phyloP scores from a whole-genome alignment of 2,797 vertebrate genomes.

The Leuciscus waleckii region DNA sequence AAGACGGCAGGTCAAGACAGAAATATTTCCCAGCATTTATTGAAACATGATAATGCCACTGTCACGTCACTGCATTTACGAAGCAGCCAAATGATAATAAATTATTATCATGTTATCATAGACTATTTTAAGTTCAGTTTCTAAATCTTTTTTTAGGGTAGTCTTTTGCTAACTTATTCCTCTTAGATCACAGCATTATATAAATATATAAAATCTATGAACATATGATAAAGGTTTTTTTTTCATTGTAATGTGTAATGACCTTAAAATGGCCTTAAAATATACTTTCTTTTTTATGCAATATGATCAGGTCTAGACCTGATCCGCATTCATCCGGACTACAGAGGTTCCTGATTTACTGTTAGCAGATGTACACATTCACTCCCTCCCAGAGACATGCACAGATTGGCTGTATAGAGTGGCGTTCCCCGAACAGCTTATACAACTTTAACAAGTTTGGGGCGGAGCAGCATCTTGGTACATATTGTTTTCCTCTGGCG shows the following conservation, averaged over 20 bases:
- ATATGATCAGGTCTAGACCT: neutral
- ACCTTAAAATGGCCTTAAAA: no score
- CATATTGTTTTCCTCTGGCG: constrained; percentile 16
- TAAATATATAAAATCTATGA: no score
- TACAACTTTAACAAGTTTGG: constrained; percentile 46
- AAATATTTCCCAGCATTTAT: constrained; percentile 2
- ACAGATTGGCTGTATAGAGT: constrained; percentile 67
- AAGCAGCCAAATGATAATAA: constrained; percentile 10
- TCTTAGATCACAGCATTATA: no score
- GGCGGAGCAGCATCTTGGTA: constrained; percentile 43
- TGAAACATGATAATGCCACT: constrained; percentile 34
- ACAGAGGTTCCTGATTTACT: constrained; percentile 59
- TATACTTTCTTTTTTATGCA: neutral
- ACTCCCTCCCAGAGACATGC: constrained; percentile 61
- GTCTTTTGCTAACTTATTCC: no score
- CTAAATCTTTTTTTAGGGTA: no score
- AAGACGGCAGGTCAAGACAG: neutral
- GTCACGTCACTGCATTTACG: constrained; percentile 34
- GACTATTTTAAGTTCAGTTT: neutral
- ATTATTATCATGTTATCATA: neutral
- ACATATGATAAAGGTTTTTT: no score
- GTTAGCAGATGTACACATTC: constrained; percentile 64
- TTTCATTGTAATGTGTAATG: neutral
- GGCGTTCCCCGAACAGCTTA: constrained; percentile 46
- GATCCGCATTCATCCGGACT: constrained; percentile 23